These are phyloP conservation scores for Stratiomys singularior DNA, from an alignment of 2,888 invertebrate species.

Conservation along the genomic window DNA sequence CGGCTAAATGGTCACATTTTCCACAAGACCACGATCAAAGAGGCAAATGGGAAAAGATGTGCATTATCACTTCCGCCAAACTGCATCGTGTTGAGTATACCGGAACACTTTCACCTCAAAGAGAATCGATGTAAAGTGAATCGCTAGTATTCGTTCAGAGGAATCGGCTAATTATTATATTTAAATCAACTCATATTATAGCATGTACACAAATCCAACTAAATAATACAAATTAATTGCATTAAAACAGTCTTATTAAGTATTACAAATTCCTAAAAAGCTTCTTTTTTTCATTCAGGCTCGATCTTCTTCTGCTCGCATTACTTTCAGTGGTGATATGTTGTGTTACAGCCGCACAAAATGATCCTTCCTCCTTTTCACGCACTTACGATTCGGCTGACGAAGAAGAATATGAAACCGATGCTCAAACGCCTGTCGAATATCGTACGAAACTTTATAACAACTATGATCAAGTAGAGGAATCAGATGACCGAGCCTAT, in stretches of 20 bases:
- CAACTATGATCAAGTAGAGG: conserved; percentile 60
- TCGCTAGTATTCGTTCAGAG: too few relatives aligned
- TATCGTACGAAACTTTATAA: conserved; percentile 61
- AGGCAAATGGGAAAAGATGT: too few relatives aligned
- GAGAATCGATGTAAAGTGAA: too few relatives aligned
- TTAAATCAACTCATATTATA: too few relatives aligned
- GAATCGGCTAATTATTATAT: too few relatives aligned
- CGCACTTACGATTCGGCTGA: not conserved
- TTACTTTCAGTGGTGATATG: not conserved
- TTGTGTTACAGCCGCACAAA: conserved; percentile 23
- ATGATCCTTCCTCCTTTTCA: conserved; percentile 61
- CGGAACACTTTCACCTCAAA: conserved; percentile 3
- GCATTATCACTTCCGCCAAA: conserved; percentile 2
- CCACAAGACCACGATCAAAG: not conserved
- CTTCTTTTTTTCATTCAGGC: not conserved
- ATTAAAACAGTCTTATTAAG: too few relatives aligned
- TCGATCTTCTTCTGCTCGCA: not conserved
- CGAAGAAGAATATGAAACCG: conserved; percentile 61
- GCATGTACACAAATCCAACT: too few relatives aligned
- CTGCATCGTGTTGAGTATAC: not conserved
- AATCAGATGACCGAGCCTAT: conserved; percentile 52
- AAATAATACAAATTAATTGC: too few relatives aligned
- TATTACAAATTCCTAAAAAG: too few relatives aligned
- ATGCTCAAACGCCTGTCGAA: conserved; percentile 64
- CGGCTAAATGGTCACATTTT: not conserved